phyloP scores from a whole-genome alignment of 2,797 vertebrate species.

The Oryzias sinensis region DNA sequence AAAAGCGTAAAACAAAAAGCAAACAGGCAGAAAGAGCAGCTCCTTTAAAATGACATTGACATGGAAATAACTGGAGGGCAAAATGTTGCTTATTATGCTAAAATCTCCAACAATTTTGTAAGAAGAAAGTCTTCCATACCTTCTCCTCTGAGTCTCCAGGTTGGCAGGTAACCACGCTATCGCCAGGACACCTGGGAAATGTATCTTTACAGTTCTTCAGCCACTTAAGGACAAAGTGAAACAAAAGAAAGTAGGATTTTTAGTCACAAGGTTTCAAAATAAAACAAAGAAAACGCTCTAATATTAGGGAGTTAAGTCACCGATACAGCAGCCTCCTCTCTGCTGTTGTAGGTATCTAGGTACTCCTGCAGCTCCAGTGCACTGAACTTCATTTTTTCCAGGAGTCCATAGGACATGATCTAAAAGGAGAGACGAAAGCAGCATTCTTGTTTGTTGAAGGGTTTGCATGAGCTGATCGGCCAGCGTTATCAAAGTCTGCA shows the following conservation, averaged over 20 bases:
- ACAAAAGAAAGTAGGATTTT: background rate
- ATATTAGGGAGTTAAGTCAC: conserved; percentile 63
- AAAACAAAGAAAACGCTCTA: background rate
- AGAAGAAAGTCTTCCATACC: conserved; percentile 71
- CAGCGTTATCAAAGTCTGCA: conserved; percentile 4
- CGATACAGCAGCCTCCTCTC: conserved; percentile 90
- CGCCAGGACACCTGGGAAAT: conserved; percentile 91
- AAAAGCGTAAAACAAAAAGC: conserved; percentile 9
- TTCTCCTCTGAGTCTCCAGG: conserved; percentile 98
- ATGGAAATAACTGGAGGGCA: conserved; percentile 15
- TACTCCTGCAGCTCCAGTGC: conserved; percentile 96
- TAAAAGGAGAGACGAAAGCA: conserved; percentile 54
- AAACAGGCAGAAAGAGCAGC: conserved; percentile 43
- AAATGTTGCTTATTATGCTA: background rate
- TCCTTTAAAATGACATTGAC: conserved; percentile 18
- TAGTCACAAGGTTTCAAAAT: background rate
- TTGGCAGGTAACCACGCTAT: conserved; percentile 94
- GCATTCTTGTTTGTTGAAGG: background rate
- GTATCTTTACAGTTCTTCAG: conserved; percentile 96
- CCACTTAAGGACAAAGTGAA: conserved; percentile 78
- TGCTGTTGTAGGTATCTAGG: conserved; percentile 93
- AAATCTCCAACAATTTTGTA: conserved; percentile 6
- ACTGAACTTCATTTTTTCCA: conserved; percentile 98
- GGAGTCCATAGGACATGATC: conserved; percentile 95
- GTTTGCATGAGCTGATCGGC: background rate